These are phyloP conservation scores for Drosophila simulans DNA, from an alignment of 1,140 invertebrate genomes.

Conservation along the genomic window DNA sequence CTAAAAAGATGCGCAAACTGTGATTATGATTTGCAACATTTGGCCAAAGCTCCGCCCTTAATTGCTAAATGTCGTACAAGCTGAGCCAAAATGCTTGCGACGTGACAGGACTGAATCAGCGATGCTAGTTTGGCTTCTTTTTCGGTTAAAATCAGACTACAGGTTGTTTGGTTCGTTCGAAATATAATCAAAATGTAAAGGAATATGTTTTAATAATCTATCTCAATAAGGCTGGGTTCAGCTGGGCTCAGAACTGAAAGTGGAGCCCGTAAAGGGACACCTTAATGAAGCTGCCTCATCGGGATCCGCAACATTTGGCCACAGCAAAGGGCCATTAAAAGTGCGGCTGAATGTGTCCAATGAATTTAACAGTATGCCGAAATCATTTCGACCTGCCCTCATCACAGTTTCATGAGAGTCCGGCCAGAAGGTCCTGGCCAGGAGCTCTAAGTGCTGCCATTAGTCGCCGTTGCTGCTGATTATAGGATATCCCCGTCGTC, in stretches of 20 bases:
- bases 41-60: constrained; percentile 26
- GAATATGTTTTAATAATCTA: too few species aligned
- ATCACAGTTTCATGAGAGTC: constrained; percentile 47
- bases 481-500: constrained; percentile 13
- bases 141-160: not conserved
- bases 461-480: constrained; percentile 37
- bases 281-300: constrained; percentile 40
- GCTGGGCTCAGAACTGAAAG: not conserved
- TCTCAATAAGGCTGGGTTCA: not conserved
- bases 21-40: constrained; percentile 48
- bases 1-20: constrained; percentile 20
- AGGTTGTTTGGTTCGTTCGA: too few species aligned
- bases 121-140: not conserved
- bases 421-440: constrained; percentile 26
- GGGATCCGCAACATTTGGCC: constrained; percentile 41
- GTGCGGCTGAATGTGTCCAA: constrained; percentile 55
- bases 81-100: constrained; percentile 11
- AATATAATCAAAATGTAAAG: not conserved
- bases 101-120: not conserved
- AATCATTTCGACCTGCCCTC: constrained; percentile 40
- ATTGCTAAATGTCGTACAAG: constrained; percentile 62
- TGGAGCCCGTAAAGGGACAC: constrained; percentile 8
- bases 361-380: constrained; percentile 63
- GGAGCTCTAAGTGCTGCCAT: constrained; percentile 27
- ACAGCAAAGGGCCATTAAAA: constrained; percentile 59